Evolutionary conservation across 2,888 invertebrate genomes (phyloP).

Genomic region (Aquatica leii): DNA sequence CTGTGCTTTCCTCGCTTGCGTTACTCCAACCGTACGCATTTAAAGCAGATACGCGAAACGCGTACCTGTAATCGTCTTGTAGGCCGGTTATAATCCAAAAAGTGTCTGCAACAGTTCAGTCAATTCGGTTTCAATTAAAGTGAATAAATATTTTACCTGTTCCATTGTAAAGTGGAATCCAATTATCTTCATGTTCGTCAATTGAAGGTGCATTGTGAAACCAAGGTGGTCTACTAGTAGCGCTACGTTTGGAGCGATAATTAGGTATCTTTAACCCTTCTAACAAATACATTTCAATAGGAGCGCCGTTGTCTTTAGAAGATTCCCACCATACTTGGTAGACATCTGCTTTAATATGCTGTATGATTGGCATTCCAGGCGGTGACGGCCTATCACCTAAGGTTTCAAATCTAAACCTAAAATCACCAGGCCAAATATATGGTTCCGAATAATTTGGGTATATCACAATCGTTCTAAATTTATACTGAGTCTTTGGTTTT

Average conservation of each 20-base stretch:
- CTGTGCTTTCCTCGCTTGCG: constrained; percentile 73
- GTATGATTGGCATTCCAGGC: constrained; percentile 79
- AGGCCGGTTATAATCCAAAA: constrained; percentile 82
- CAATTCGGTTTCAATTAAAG: neutral
- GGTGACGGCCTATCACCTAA: constrained; percentile 80
- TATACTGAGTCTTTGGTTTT: constrained; percentile 79
- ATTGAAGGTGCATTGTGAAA: constrained; percentile 61
- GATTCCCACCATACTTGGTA: constrained; percentile 85
- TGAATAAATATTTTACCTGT: constrained; percentile 64
- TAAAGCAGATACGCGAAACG: constrained; percentile 79
- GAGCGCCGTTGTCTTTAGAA: constrained; percentile 78
- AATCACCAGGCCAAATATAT: constrained; percentile 78
- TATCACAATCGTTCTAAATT: constrained; percentile 72
- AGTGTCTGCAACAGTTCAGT: constrained; percentile 65
- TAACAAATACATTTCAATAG: constrained; percentile 76
- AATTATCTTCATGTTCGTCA: constrained; percentile 68
- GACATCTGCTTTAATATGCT: constrained; percentile 75
- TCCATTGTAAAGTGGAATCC: constrained; percentile 78
- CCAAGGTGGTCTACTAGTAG: constrained; percentile 53
- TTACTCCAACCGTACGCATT: constrained; percentile 86
- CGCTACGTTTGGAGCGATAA: constrained; percentile 54
- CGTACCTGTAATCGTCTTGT: constrained; percentile 68
- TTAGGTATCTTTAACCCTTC: constrained; percentile 67
- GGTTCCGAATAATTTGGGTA: constrained; percentile 69
- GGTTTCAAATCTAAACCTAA: constrained; percentile 78